Evolutionary conservation across 2,888 invertebrate species (phyloP), one percentile per base, ranked within the genome.

Genomic region (Xylophagus ater): DNA sequence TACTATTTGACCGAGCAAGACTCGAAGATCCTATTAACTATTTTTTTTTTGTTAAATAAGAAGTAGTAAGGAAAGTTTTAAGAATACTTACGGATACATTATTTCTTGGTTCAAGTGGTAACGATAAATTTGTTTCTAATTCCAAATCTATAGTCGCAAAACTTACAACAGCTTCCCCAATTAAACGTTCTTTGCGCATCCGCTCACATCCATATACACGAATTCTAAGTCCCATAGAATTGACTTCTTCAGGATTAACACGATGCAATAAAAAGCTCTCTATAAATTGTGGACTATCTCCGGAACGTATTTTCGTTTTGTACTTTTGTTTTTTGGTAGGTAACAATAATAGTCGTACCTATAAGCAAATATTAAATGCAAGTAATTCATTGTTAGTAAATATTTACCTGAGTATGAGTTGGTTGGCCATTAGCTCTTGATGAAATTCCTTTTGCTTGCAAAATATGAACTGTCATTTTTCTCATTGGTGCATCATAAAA

Each of bases 191-290:
- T 34, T 93, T 74, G 14, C 92, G 76, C 84, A 94, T 88, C 51
- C 92, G 72, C 57, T 93, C 92, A 63, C 90, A 86, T 26, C 90
- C 86, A 59, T 93, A 94, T 34, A 94, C 74, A 32, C 94, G 78
- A 49, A 94, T 76, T 38, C 94, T 75, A 4, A 94, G 72, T 0
- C 92, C 92, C 73, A 93, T 82, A 13, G 87, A 86, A 60, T 86
- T 85, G 4, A 94, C 88, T 54, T 93, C 93, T 72, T 93, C 93
- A 71, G 88, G 88, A 67, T 87, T 88, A 24, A 93, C 87, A 56
- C 90, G 81, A 60, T 81, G 88, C 51, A 93, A 74, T 28, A 89
- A 73, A 62, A 93, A 92, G 54, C 87, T 62, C 60, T 94, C 93
- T 79, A 92, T 85, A 56, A 84, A 93, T 58, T 88, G 85, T 0